Conservation (phyloP, 2,888 invertebrate genomes). For the Caenorhabditis panamensis region DNA sequence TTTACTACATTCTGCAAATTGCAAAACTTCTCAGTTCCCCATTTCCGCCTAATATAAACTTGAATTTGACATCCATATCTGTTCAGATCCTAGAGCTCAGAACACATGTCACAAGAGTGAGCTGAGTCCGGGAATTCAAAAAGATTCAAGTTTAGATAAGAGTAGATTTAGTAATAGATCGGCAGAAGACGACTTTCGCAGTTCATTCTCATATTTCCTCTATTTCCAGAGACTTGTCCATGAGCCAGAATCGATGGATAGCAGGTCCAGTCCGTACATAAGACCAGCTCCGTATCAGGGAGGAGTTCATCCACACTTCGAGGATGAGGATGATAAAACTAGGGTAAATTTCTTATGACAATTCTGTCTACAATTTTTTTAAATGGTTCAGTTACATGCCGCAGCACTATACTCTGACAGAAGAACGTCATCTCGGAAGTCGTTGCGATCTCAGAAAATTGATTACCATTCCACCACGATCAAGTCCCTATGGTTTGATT, state of each 20-base stretch:
- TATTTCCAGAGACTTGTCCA: slow-evolving; percentile 51
- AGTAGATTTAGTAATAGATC: not conserved
- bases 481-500: slow-evolving; percentile 74
- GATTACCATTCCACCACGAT: slow-evolving; percentile 58
- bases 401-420: slow-evolving; percentile 58
- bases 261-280: slow-evolving; percentile 43
- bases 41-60: slow-evolving; percentile 7
- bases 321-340: slow-evolving; percentile 52
- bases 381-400: slow-evolving; percentile 35
- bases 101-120: slow-evolving; percentile 9
- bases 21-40: not conserved
- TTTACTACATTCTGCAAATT: not conserved
- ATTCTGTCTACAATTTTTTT: not conserved
- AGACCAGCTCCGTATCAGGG: slow-evolving; percentile 44
- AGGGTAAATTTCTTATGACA: slow-evolving; percentile 27
- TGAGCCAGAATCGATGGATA: slow-evolving; percentile 56
- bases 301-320: slow-evolving; percentile 52
- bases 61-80: not conserved
- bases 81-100: not conserved
- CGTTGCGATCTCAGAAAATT: slow-evolving; percentile 56
- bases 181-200: not conserved
- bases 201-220: not conserved
- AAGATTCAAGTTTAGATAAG: slow-evolving; percentile 51
- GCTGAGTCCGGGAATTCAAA: not conserved
- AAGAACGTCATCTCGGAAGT: slow-evolving; percentile 62